phyloP scores from a whole-genome alignment of 2,797 vertebrate species.

The Lycodopsis pacificus region DNA sequence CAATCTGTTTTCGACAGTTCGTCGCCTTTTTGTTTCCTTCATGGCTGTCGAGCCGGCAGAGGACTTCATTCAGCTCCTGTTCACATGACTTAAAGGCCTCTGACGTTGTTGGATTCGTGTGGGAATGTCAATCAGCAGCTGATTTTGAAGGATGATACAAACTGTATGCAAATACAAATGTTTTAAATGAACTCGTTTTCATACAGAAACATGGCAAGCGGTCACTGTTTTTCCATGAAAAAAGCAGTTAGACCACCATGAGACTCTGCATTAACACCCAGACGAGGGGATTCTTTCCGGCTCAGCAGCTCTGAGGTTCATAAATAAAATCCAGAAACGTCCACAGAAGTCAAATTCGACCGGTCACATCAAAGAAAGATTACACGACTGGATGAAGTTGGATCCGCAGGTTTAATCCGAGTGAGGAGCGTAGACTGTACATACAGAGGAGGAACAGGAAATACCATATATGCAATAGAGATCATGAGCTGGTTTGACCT shows the following conservation, averaged over 20 bases:
- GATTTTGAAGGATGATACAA: constrained; percentile 38
- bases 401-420: constrained; percentile 3
- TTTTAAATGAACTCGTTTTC: constrained; percentile 45
- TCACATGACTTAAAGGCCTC: constrained; percentile 16
- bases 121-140: constrained; percentile 22
- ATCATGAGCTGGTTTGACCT: constrained; percentile 37
- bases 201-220: constrained; percentile 32
- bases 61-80: constrained; percentile 24
- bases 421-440: background rate
- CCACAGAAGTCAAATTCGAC: constrained; percentile 1
- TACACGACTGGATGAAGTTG: constrained; percentile 12
- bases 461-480: constrained; percentile 1
- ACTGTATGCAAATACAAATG: constrained; percentile 10
- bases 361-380: constrained; percentile 1
- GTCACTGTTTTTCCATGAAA: constrained; percentile 9
- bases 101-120: constrained; percentile 29
- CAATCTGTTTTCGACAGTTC: constrained; percentile 16
- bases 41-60: constrained; percentile 9
- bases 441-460: constrained; percentile 27
- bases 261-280: constrained; percentile 49
- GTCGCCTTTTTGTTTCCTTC: constrained; percentile 9
- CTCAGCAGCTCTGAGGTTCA: constrained; percentile 31
- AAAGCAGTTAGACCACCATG: constrained; percentile 31
- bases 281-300: constrained; percentile 48
- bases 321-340: constrained; percentile 26